Evolutionary conservation across 2,888 invertebrate genomes (phyloP), one percentile per base, ranked within the genome.

Genomic region (Amblyteles armatorius): DNA sequence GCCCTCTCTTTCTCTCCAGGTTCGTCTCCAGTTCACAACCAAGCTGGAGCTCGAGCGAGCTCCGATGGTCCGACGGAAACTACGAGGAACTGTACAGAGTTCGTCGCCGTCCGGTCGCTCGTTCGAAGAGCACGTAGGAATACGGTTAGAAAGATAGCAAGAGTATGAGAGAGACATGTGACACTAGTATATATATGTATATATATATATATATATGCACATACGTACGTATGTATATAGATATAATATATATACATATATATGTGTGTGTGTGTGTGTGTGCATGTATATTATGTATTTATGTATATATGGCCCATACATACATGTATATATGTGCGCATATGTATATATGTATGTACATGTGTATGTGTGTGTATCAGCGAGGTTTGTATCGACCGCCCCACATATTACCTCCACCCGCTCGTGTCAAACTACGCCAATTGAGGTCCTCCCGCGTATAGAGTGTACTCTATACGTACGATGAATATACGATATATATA

Each of bases 361-460:
- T 52, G 19, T 65, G 48, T 63, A 80, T 76, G 40, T 84, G 48
- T 80, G 48, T 71, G 44, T 83, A 78, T 83, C 84, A 81, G 81
- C 83, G 73, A 78, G 80, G 72, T 79, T 86, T 77, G 87, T 91
- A 91, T 91, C 91, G 91, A 91, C 90, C 91, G 91, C 89, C 90
- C 90, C 91, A 91, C 90, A 91, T 91, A 90, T 89, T 90, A 89
- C 88, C 86, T 84, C 88, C 83, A 83, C 73, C 87, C 87, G 50
- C 63, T 85, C 80, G 82, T 85, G 84, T 86, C 86, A 86, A 88
- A 88, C 89, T 88, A 85, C 87, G 86, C 86, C 91, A 88, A 91
- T 91, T 88, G 88, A 87, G 83, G 80, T 85, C 74, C 83, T 82
- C 85, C 78, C 78, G 81, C 71, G 68, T 57, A 72, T 63, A 22